phyloP scores from a whole-genome alignment of 35 echinoderm and acorn worm genomes.

The Anneissia japonica region DNA sequence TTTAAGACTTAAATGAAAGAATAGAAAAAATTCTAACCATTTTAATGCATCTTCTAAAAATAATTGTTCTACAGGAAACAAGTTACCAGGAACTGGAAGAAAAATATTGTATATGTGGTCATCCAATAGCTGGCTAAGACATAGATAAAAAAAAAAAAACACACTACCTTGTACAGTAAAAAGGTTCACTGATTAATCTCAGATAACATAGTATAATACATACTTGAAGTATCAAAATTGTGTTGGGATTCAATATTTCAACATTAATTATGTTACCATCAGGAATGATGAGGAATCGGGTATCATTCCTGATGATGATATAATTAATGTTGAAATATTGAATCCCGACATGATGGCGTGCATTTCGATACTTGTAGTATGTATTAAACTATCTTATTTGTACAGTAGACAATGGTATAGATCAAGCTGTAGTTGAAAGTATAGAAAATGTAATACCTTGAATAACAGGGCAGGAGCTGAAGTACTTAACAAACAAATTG shows the following conservation, averaged over 20 bases:
- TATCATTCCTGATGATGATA: too few species aligned
- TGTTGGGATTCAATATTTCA: background rate
- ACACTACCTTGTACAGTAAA: background rate
- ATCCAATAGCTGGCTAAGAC: too few species aligned
- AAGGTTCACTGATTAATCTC: background rate
- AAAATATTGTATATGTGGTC: too few species aligned
- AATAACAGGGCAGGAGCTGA: conserved; percentile 70
- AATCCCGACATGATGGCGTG: too few species aligned
- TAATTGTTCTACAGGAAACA: conserved; percentile 87
- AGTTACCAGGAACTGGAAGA: conserved; percentile 72
- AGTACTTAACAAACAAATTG: conserved; percentile 85
- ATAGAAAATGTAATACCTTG: too few species aligned
- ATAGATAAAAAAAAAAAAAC: conserved; percentile 21
- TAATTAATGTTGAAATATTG: too few species aligned
- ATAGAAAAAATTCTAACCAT: conserved; percentile 49
- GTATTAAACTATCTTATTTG: too few species aligned
- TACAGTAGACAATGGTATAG: too few species aligned
- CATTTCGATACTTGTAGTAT: too few species aligned
- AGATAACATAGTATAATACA: background rate
- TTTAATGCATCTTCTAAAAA: conserved; percentile 94
- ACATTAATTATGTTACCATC: background rate
- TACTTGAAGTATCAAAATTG: background rate
- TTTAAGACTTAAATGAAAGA: background rate
- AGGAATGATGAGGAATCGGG: too few species aligned
- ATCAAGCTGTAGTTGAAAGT: too few species aligned